phyloP scores from a whole-genome alignment of 2,113 vertebrate species.

The Heterotilapia buettikoferi region DNA sequence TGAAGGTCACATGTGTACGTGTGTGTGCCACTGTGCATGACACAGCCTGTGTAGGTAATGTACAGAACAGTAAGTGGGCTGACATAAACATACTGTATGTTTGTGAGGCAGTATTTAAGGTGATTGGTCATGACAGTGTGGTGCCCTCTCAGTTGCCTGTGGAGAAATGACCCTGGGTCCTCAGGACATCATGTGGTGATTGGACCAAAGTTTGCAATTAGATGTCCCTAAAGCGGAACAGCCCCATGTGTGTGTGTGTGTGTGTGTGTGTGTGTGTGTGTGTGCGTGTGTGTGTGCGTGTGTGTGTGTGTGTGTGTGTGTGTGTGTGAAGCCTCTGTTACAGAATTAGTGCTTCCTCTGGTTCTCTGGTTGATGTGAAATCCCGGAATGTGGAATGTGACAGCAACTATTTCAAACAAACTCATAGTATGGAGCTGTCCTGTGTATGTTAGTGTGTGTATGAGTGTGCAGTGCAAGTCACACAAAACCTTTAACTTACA shows the following conservation, averaged over 20 bases:
- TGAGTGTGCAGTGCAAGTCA: not conserved
- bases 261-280: not conserved
- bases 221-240: conserved; percentile 13
- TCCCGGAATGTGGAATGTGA: conserved; percentile 59
- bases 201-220: conserved; percentile 49
- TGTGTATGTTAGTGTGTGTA: not conserved
- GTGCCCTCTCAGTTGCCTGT: conserved; percentile 24
- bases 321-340: not conserved
- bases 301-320: not conserved
- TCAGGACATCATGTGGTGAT: not conserved
- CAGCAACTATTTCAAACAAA: conserved; percentile 48
- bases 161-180: conserved; percentile 24
- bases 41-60: not conserved
- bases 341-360: conserved; percentile 40
- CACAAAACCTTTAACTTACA: not conserved
- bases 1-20: not conserved
- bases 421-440: not conserved
- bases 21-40: not conserved
- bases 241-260: not conserved
- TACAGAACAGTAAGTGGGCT: not conserved
- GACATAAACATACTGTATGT: not conserved
- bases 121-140: conserved; percentile 19
- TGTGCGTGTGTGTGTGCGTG: not conserved
- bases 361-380: conserved; percentile 25
- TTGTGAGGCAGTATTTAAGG: not conserved